A percentile compares a stretch with the other conserved stretches of the same genome.
These are phyloP conservation scores for Pristionchus exspectatus DNA, from an alignment of 2,888 invertebrate genomes.

Conservation along the genomic window DNA sequence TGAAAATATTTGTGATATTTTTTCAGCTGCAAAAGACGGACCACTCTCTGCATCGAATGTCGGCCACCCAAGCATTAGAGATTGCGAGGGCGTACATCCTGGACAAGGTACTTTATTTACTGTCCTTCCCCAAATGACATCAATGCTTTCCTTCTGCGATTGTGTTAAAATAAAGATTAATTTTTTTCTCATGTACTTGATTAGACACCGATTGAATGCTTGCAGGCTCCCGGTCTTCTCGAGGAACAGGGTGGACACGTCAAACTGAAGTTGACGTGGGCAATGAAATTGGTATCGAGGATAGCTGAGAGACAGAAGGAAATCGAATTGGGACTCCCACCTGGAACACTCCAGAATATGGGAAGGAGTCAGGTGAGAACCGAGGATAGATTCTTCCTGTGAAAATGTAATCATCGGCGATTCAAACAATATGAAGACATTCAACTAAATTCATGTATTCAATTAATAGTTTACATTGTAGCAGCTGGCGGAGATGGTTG, in stretches of 20 bases:
- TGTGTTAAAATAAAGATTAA: neutral
- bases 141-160: neutral
- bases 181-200: too few species aligned
- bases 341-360: constrained; percentile 68
- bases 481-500: constrained; percentile 44
- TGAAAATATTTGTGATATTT: neutral
- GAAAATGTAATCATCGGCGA: neutral
- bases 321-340: constrained; percentile 68
- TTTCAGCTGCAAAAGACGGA: constrained; percentile 52
- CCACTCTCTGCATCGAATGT: constrained; percentile 59
- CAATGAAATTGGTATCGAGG: constrained; percentile 71
- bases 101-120: constrained; percentile 68
- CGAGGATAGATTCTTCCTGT: too few species aligned
- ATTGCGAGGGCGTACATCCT: constrained; percentile 79
- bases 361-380: constrained; percentile 58
- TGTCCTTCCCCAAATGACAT: neutral
- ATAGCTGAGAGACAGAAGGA: constrained; percentile 62
- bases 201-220: neutral
- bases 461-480: neutral
- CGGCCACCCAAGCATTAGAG: constrained; percentile 79
- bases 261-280: constrained; percentile 79
- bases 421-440: too few species aligned
- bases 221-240: constrained; percentile 72
- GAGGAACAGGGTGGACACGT: constrained; percentile 79
- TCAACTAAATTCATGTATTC: too few species aligned